Conservation (phyloP, 2,888 invertebrate genomes). For the Drosophila meridionalis region DNA sequence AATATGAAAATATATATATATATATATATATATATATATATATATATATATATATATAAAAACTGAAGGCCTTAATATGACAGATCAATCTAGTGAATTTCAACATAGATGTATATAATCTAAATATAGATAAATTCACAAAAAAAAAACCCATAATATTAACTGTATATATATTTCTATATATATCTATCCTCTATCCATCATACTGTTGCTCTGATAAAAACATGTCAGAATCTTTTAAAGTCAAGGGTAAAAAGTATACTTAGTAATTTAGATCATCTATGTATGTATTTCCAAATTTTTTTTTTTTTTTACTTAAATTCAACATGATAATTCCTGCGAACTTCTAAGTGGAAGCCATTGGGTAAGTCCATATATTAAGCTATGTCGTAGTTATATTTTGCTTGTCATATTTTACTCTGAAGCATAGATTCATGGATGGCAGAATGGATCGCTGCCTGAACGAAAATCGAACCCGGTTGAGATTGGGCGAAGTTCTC, state of each 20-base stretch:
- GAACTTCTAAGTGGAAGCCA: not conserved
- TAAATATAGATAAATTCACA: too few relatives aligned
- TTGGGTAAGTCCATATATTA: not conserved
- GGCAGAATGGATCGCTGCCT: slow-evolving; percentile 19
- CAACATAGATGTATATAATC: too few relatives aligned
- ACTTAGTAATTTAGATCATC: not conserved
- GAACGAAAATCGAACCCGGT: not conserved
- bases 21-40: too few relatives aligned
- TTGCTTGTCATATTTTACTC: not conserved
- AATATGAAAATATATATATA: too few relatives aligned
- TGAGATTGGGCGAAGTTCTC: not conserved
- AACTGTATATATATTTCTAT: not conserved
- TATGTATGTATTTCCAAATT: not conserved
- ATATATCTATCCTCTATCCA: not conserved
- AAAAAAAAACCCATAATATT: too few relatives aligned
- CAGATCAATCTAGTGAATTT: too few relatives aligned
- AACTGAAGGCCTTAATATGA: too few relatives aligned
- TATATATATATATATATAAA: too few relatives aligned
- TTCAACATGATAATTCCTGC: not conserved
- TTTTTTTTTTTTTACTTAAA: not conserved
- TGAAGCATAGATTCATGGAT: too few relatives aligned
- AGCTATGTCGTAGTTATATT: not conserved
- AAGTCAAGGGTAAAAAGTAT: not conserved
- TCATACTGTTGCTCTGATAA: not conserved
- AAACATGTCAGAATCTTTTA: not conserved